phyloP scores from a whole-genome alignment of 2,113 vertebrate genomes.

The Mus spicilegus region DNA sequence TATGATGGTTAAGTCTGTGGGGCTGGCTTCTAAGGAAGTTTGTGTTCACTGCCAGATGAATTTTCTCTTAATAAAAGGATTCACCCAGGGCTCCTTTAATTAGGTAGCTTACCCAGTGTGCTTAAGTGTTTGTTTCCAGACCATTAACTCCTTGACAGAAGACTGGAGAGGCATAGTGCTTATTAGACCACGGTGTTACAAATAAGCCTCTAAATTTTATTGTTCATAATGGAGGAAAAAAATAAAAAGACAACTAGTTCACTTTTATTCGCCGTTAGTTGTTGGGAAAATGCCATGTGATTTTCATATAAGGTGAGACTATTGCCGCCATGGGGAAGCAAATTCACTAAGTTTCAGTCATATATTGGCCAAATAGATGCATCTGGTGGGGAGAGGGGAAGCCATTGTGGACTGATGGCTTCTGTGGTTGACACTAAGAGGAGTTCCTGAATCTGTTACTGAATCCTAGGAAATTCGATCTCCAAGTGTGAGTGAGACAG shows the following conservation, averaged over 20 bases:
- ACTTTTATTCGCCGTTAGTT: neutral
- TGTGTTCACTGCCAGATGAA: conserved; percentile 33
- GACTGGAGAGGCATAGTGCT: conserved; percentile 28
- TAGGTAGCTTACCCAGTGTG: conserved; percentile 48
- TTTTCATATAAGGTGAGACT: neutral
- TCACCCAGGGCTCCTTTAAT: conserved; percentile 65
- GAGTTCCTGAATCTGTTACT: neutral
- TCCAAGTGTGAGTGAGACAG: neutral
- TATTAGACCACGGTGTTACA: conserved; percentile 10
- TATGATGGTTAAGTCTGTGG: conserved; percentile 4
- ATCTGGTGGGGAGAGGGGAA: neutral
- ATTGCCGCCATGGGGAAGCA: neutral
- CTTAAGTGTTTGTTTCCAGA: conserved; percentile 71
- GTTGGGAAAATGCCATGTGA: neutral
- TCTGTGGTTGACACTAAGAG: neutral
- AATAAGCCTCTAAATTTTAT: conserved; percentile 30
- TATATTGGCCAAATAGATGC: no score
- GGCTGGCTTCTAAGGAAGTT: neutral
- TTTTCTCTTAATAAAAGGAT: conserved; percentile 58
- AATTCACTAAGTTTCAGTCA: neutral
- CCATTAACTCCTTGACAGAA: conserved; percentile 64
- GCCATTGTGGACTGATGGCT: neutral
- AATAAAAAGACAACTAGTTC: neutral
- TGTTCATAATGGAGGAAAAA: conserved; percentile 26
- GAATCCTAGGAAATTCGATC: neutral